phyloP scores from a whole-genome alignment of 1,140 invertebrate genomes.

The Asobara japonica region DNA sequence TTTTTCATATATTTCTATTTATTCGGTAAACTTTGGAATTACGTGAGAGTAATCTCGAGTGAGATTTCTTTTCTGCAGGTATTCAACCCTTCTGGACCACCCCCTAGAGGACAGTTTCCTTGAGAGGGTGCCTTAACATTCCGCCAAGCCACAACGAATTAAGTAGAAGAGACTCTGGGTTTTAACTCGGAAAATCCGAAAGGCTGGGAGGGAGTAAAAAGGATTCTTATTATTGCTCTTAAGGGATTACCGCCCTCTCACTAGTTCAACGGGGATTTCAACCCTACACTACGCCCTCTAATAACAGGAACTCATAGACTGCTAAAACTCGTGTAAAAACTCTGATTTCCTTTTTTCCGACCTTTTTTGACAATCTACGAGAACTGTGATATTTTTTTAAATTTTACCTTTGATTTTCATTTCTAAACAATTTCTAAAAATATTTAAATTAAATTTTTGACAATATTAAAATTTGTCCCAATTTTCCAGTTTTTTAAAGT shows the following conservation, averaged over 20 bases:
- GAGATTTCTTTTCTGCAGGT: not conserved
- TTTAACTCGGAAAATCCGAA: not conserved
- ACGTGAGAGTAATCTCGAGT: too few species aligned
- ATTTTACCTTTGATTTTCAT: too few species aligned
- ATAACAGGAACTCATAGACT: not conserved
- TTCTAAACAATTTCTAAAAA: too few species aligned
- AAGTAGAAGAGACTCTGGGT: not conserved
- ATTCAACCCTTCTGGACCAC: slow-evolving; percentile 11
- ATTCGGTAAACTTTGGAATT: too few species aligned
- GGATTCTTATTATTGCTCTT: slow-evolving; percentile 15
- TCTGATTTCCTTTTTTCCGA: too few species aligned
- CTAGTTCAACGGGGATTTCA: slow-evolving; percentile 11
- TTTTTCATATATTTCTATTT: too few species aligned
- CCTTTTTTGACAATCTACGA: too few species aligned
- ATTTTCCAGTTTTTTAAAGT: too few species aligned
- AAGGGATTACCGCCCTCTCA: slow-evolving; percentile 9
- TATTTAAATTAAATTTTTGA: too few species aligned
- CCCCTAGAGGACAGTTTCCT: slow-evolving; percentile 6
- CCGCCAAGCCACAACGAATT: slow-evolving; percentile 7
- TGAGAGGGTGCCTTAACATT: slow-evolving; percentile 6
- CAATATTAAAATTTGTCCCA: too few species aligned
- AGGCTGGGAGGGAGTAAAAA: not conserved
- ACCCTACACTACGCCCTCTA: not conserved
- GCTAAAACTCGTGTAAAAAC: not conserved
- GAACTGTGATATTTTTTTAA: too few species aligned